These are phyloP conservation scores for Onychostoma macrolepis DNA, from an alignment of 2,113 vertebrate genomes.

Conservation along the genomic window DNA sequence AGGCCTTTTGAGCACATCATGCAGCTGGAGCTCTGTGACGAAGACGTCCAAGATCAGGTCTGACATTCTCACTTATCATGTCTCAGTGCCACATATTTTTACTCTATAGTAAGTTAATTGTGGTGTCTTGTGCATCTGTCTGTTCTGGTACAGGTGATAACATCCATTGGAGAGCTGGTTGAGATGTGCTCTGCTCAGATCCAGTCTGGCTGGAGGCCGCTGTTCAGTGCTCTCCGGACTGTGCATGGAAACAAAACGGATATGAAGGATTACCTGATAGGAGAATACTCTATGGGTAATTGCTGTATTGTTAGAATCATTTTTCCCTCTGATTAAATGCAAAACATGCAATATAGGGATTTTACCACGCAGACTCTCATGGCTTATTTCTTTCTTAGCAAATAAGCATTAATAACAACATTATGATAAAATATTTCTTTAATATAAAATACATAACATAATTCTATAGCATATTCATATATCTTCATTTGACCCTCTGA, in stretches of 20 bases:
- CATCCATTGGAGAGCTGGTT: slow-evolving; percentile 95
- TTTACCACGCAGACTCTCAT: neutral
- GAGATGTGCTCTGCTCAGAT: slow-evolving; percentile 95
- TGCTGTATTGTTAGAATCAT: neutral
- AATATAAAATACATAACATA: neutral
- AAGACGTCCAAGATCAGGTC: slow-evolving; percentile 98
- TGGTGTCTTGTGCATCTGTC: neutral
- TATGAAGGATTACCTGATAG: slow-evolving; percentile 92
- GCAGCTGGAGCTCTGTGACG: slow-evolving; percentile 96
- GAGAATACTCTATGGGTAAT: slow-evolving; percentile 93
- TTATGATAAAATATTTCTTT: neutral
- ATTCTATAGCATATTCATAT: neutral
- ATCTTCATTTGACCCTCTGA: neutral
- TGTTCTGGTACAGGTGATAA: slow-evolving; percentile 83
- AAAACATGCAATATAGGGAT: neutral
- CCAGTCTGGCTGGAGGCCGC: slow-evolving; percentile 94
- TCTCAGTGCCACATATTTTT: neutral
- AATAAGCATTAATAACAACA: neutral
- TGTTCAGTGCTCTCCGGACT: slow-evolving; percentile 94
- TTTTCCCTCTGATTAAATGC: neutral
- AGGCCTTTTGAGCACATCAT: slow-evolving; percentile 95
- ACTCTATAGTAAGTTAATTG: neutral
- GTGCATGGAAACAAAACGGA: slow-evolving; percentile 90
- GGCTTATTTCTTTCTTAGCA: neutral
- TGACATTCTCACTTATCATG: neutral